Evolutionary conservation across 2,888 invertebrate genomes (phyloP).

Genomic region (Drosophila aldrichi): DNA sequence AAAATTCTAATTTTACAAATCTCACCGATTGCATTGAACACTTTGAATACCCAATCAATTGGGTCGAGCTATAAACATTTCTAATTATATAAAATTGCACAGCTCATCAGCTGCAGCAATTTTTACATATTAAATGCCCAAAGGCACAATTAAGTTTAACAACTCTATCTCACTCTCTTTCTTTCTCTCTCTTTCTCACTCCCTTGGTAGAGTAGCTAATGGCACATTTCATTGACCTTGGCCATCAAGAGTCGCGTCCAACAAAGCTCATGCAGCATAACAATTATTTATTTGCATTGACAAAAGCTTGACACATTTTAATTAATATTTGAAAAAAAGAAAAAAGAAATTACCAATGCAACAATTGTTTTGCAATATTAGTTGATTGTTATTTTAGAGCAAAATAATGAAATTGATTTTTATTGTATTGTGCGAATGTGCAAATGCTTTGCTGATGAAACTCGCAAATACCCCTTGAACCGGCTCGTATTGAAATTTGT

Average conservation of each 20-base stretch:
- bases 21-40: slow-evolving; percentile 6
- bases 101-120: neutral
- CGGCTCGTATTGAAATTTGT: slow-evolving; percentile 9
- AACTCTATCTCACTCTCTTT: neutral
- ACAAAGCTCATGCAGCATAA: neutral
- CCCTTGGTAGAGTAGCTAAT: neutral
- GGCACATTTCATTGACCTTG: slow-evolving; percentile 37
- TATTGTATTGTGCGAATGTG: slow-evolving; percentile 14
- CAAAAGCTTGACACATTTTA: slow-evolving; percentile 32
- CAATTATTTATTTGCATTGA: slow-evolving; percentile 10
- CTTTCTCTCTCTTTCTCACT: neutral
- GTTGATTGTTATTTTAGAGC: slow-evolving; percentile 8
- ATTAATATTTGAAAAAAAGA: slow-evolving; percentile 30
- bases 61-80: neutral
- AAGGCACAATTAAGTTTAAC: slow-evolving; percentile 12
- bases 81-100: slow-evolving; percentile 12
- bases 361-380: neutral
- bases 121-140: neutral
- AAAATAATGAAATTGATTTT: slow-evolving; percentile 25
- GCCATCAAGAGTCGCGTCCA: slow-evolving; percentile 20
- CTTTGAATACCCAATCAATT: slow-evolving; percentile 10
- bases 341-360: slow-evolving; percentile 1
- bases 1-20: slow-evolving; percentile 21
- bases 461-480: neutral
- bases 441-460: slow-evolving; percentile 22